Evolutionary conservation across 1,140 invertebrate species (phyloP).

Genomic region (Drosophila yakuba): DNA sequence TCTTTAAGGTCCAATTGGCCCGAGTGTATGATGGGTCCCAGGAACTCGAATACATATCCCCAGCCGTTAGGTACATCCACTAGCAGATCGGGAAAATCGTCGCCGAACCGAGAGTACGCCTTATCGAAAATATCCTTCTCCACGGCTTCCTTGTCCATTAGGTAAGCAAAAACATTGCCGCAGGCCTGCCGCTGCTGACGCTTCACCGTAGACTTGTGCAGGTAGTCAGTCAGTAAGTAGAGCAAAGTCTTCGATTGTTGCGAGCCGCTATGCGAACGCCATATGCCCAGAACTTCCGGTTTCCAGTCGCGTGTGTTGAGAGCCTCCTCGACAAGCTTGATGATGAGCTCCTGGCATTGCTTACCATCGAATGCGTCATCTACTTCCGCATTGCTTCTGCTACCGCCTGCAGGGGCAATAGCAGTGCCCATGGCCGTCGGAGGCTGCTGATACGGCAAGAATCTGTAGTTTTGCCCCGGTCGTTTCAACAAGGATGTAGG

Average conservation of each 20-base stretch:
- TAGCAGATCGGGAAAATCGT: constrained; percentile 67
- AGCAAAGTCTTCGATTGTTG: constrained; percentile 54
- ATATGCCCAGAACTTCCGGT: constrained; percentile 49
- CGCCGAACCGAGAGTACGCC: constrained; percentile 58
- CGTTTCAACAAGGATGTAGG: constrained; percentile 58
- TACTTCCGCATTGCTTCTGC: background rate
- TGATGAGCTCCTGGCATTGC: constrained; percentile 60
- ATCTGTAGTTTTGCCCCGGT: constrained; percentile 20
- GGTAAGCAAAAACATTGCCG: constrained; percentile 58
- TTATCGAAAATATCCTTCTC: constrained; percentile 52
- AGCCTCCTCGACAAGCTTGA: constrained; percentile 63
- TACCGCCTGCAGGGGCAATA: background rate
- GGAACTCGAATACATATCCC: constrained; percentile 77
- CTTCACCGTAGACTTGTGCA: constrained; percentile 58
- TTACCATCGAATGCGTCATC: constrained; percentile 34
- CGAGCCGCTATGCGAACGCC: constrained; percentile 43
- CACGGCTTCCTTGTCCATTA: constrained; percentile 60
- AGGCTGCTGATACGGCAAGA: constrained; percentile 53
- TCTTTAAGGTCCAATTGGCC: constrained; percentile 59
- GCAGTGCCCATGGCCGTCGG: constrained; percentile 4
- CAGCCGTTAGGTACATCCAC: constrained; percentile 78
- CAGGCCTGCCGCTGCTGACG: constrained; percentile 58
- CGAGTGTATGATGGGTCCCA: constrained; percentile 70
- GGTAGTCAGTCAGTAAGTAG: constrained; percentile 65
- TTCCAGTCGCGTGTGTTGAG: constrained; percentile 62